Evolutionary conservation across 2,113 vertebrate genomes (phyloP).

Genomic region (Sturnira hondurensis): DNA sequence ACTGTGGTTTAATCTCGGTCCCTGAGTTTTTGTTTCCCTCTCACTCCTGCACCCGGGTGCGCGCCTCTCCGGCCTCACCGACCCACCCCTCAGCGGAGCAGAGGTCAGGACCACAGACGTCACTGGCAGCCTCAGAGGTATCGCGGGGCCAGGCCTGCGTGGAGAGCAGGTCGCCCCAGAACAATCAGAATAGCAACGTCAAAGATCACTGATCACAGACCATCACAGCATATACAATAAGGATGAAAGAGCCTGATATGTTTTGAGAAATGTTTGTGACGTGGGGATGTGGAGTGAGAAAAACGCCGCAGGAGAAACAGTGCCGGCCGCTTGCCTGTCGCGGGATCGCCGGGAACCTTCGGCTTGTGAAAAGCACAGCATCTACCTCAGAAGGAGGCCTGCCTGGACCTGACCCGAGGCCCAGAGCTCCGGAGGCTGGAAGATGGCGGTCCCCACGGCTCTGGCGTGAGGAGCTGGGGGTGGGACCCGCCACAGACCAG

Average conservation of each 20-base stretch:
- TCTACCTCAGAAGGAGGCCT: neutral
- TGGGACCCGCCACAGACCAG: too few relatives aligned
- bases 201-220: neutral
- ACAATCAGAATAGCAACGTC: too few relatives aligned
- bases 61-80: neutral
- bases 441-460: neutral
- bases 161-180: neutral
- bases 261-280: too few relatives aligned
- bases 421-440: too few relatives aligned
- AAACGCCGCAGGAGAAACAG: neutral
- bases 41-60: neutral
- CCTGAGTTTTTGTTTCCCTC: neutral
- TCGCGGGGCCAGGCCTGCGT: neutral
- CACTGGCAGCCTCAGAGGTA: neutral
- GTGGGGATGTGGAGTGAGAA: neutral
- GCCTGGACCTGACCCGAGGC: neutral
- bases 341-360: too few relatives aligned
- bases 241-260: neutral
- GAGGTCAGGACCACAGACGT: neutral
- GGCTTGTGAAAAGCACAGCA: neutral
- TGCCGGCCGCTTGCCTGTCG: accelerated
- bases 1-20: neutral
- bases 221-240: neutral
- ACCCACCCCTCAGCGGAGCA: too few relatives aligned
- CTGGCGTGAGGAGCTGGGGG: neutral